Conservation (phyloP, 1,140 invertebrate species). For the Chymomyza costata region DNA sequence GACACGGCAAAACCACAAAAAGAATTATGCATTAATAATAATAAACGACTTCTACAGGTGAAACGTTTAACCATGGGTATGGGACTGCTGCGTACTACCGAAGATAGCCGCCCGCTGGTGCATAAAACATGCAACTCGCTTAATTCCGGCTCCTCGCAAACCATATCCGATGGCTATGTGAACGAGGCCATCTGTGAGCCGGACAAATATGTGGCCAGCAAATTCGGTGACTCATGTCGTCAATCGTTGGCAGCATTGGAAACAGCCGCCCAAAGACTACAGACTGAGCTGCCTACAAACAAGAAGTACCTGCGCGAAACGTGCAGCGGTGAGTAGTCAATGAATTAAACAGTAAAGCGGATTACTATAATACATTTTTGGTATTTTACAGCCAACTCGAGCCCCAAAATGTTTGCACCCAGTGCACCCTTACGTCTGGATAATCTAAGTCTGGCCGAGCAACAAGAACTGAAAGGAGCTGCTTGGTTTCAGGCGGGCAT, state of each 20-base stretch:
- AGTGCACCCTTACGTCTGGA: slow-evolving; percentile 82
- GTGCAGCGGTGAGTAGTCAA: slow-evolving; percentile 57
- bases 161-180: slow-evolving; percentile 84
- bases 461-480: slow-evolving; percentile 87
- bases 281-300: slow-evolving; percentile 53
- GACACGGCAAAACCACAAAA: no score
- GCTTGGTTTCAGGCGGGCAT: slow-evolving; percentile 98
- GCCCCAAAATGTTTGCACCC: slow-evolving; percentile 77
- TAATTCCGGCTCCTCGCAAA: slow-evolving; percentile 77
- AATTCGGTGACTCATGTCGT: slow-evolving; percentile 74
- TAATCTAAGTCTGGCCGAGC: slow-evolving; percentile 83
- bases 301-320: slow-evolving; percentile 73
- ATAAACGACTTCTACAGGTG: slow-evolving; percentile 59
- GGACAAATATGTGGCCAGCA: slow-evolving; percentile 76
- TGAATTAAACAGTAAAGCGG: not conserved
- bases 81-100: slow-evolving; percentile 70
- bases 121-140: slow-evolving; percentile 76
- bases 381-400: slow-evolving; percentile 62
- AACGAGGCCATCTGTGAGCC: slow-evolving; percentile 82
- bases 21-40: no score
- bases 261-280: slow-evolving; percentile 53
- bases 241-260: slow-evolving; percentile 72
- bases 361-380: slow-evolving; percentile 1
- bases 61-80: slow-evolving; percentile 75
- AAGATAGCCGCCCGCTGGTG: slow-evolving; percentile 80